Evolutionary conservation across 2,113 vertebrate species (phyloP), one percentile per base, ranked within the genome.

Genomic region (Accipiter cooperii): DNA sequence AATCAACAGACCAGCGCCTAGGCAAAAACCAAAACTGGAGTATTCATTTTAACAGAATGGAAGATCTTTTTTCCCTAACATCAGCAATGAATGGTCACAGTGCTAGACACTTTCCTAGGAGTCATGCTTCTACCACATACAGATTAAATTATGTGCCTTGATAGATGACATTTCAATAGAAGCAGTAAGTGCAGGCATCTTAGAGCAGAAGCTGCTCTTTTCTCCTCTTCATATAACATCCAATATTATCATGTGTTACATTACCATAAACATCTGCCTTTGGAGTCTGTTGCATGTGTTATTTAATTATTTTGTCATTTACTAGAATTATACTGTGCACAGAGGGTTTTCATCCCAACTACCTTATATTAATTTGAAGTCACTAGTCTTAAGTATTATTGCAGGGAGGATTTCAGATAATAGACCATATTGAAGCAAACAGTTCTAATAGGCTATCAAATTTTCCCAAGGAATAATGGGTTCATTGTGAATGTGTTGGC

Each of bases 281-380:
- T 68, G 60, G 78, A 93, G 73, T 63, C 92, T 96, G 57, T 79
- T 90, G 60, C 83, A 84, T 69, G 46, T 40, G 66, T 96, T 96
- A 97, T 91, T 96, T 87, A 97, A 98, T 98, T 98, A 97, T 97
- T 97, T 97, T 97, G 65, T 95, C 89, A 92, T 96, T 97, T 97
- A 92, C 93, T 80, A 86, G 86, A 97, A 95, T 95, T 97, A 89
- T 88, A 76, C 89, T 69, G 47, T 54, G 10, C 83, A 73, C 64
- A 84, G 63, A 86, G 78, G 54, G 25, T 75, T 93, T 97, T 93
- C 81, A 81, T 84, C 25, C 58, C 70, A 79, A 55, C 69, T 90
- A 66, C 76, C 60, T 91, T 36, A 38, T 82, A 94, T 68, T 89
- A 94, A 93, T 86, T 80, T 96, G 89, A 97, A 97, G 58, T 90